phyloP scores from a whole-genome alignment of 1,140 invertebrate genomes.

The Formica selysi region DNA sequence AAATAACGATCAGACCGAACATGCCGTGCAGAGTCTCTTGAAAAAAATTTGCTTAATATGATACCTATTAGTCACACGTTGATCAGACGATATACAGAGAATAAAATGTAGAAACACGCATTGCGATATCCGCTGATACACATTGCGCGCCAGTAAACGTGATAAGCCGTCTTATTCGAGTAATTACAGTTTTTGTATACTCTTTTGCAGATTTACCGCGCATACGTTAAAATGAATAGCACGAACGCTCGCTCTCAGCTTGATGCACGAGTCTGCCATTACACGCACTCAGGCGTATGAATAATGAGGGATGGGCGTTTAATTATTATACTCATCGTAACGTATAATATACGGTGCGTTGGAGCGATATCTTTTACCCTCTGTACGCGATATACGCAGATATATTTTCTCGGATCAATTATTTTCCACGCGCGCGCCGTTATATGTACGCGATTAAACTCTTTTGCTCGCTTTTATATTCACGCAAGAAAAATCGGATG shows the following conservation, averaged over 20 bases:
- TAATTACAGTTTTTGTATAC: conserved; percentile 57
- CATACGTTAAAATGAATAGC: conserved; percentile 61
- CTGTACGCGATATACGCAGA: conserved; percentile 34
- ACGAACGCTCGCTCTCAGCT: conserved; percentile 36
- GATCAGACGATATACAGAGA: conserved; percentile 21
- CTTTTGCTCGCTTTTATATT: neutral
- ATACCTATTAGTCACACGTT: conserved; percentile 53
- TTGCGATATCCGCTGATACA: conserved; percentile 48
- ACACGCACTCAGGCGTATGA: conserved; percentile 58
- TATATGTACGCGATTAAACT: conserved; percentile 27
- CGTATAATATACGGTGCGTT: conserved; percentile 55
- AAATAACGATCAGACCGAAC: conserved; percentile 12
- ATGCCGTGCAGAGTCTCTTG: neutral
- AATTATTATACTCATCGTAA: conserved; percentile 65
- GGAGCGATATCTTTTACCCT: conserved; percentile 57
- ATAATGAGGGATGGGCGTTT: conserved; percentile 63
- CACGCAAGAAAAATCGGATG: neutral
- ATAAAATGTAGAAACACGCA: conserved; percentile 48
- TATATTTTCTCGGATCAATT: conserved; percentile 60
- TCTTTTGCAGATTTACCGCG: conserved; percentile 61
- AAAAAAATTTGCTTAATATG: conserved; percentile 37
- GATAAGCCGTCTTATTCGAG: conserved; percentile 58
- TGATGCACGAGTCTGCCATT: conserved; percentile 60
- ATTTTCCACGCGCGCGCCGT: conserved; percentile 31
- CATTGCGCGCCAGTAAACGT: conserved; percentile 52